Conservation (phyloP, 2,888 invertebrate species). For the Darwinula stevensoni region DNA sequence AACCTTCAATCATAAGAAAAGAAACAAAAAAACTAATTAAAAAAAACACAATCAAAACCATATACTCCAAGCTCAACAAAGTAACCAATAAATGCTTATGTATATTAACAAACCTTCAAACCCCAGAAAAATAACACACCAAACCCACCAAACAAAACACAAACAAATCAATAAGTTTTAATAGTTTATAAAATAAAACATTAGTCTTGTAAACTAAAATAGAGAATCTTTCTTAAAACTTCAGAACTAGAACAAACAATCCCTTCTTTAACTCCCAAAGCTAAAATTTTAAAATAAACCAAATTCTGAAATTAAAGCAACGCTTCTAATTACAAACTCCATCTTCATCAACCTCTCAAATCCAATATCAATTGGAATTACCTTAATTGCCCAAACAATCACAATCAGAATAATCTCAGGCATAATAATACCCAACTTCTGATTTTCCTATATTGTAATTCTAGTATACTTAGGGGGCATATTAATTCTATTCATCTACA, state of each 20-base stretch:
- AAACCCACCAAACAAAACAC: conserved; percentile 18
- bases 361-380: conserved; percentile 24
- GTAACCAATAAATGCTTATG: conserved; percentile 27
- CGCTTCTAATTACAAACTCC: conserved; percentile 16
- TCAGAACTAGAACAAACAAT: conserved; percentile 2
- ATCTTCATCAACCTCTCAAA: conserved; percentile 10
- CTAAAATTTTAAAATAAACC: conserved; percentile 33
- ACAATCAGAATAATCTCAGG: conserved; percentile 20
- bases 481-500: conserved; percentile 3
- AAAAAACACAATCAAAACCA: conserved; percentile 26
- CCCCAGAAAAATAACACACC: conserved; percentile 17
- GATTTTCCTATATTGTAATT: conserved; percentile 22
- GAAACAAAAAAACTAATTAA: conserved; percentile 20
- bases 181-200: conserved; percentile 24
- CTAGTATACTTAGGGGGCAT: conserved; percentile 1
- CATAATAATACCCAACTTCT: conserved; percentile 22
- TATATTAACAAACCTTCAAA: conserved; percentile 24
- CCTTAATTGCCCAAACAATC: conserved; percentile 24
- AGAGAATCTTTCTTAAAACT: conserved; percentile 2
- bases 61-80: conserved; percentile 28
- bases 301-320: conserved; percentile 23
- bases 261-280: conserved; percentile 31
- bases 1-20: conserved; percentile 17
- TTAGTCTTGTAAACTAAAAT: conserved; percentile 2
- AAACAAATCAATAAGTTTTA: conserved; percentile 25